Evolutionary conservation across 2,113 vertebrate genomes (phyloP).

Genomic region (Mustelus asterias): DNA sequence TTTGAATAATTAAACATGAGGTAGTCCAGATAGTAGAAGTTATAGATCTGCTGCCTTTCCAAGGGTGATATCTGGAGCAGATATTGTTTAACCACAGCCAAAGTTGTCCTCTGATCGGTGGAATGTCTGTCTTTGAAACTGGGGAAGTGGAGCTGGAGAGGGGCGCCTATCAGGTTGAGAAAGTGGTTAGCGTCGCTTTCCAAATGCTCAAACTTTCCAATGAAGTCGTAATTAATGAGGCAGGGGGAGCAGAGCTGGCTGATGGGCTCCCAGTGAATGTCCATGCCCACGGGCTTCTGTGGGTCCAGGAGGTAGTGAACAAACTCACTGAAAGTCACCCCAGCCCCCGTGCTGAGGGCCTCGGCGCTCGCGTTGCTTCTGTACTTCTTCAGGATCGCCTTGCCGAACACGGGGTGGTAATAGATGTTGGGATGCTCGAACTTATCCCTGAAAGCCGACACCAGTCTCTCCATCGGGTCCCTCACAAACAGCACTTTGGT

Average conservation of each 20-base stretch:
- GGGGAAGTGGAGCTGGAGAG: constrained; percentile 56
- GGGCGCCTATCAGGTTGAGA: constrained; percentile 60
- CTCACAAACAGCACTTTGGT: constrained; percentile 66
- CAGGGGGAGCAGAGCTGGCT: constrained; percentile 66
- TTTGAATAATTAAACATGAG: constrained; percentile 72
- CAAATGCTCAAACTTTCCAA: constrained; percentile 67
- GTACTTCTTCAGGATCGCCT: constrained; percentile 66
- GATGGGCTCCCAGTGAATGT: constrained; percentile 68
- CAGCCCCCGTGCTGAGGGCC: constrained; percentile 56
- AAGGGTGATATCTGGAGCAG: constrained; percentile 53
- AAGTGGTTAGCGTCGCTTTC: constrained; percentile 64
- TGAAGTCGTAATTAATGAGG: constrained; percentile 62
- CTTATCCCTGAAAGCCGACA: constrained; percentile 72
- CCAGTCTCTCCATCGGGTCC: constrained; percentile 67
- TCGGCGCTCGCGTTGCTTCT: constrained; percentile 51
- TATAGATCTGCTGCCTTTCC: constrained; percentile 56
- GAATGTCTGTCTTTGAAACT: constrained; percentile 69
- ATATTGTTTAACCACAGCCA: constrained; percentile 60
- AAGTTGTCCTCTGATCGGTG: constrained; percentile 61
- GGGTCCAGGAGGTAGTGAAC: constrained; percentile 59
- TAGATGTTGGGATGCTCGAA: constrained; percentile 69
- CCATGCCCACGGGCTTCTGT: constrained; percentile 63
- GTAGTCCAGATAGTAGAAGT: constrained; percentile 69
- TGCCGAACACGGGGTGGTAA: constrained; percentile 65
- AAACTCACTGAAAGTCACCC: constrained; percentile 65